phyloP scores from a whole-genome alignment of 1,140 invertebrate genomes.

The Araneus ventricosus region DNA sequence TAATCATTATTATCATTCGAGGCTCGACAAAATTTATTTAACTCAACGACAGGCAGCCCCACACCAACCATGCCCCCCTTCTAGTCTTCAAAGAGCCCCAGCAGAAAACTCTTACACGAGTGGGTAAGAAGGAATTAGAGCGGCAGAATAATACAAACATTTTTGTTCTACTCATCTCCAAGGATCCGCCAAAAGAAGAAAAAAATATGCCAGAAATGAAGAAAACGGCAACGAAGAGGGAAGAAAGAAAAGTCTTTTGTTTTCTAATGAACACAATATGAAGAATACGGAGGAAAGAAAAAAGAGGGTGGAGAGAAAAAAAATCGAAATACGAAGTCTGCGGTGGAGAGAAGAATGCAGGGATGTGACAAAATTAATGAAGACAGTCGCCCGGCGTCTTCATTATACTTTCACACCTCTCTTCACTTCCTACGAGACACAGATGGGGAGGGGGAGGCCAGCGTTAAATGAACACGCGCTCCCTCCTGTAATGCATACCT shows the following conservation, averaged over 20 bases:
- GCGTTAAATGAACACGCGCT: background rate
- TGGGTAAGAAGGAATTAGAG: background rate
- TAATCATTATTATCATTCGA: no score
- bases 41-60: no score
- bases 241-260: background rate
- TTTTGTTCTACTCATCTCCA: background rate
- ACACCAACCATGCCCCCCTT: no score
- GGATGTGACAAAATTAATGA: conserved; percentile 74
- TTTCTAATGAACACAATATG: conserved; percentile 11
- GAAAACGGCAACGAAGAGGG: background rate
- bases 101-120: background rate
- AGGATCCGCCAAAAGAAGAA: background rate
- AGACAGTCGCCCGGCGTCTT: conserved; percentile 51
- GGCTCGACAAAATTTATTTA: no score
- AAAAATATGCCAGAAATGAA: background rate
- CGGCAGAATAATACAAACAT: background rate
- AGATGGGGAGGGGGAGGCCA: background rate
- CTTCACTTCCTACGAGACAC: conserved; percentile 1
- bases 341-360: background rate
- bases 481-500: conserved; percentile 43
- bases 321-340: background rate
- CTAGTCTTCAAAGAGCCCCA: background rate
- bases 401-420: conserved; percentile 50
- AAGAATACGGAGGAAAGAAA: background rate
- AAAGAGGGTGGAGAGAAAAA: background rate